Evolutionary conservation across 2,113 vertebrate genomes (phyloP).

Genomic region (Pseudorectes ferrugineus): DNA sequence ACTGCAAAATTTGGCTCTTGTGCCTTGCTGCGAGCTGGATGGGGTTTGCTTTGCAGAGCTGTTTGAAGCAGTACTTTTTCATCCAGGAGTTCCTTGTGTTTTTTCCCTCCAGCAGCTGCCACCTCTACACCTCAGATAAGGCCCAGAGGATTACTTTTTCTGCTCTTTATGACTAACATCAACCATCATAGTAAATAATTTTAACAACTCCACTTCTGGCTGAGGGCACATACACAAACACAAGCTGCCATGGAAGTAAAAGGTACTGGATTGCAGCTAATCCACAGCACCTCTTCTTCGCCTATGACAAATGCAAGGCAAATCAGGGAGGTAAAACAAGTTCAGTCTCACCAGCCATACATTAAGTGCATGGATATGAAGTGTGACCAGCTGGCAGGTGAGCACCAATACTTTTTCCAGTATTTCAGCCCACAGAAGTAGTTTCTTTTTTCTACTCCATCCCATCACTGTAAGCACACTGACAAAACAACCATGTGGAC

Average conservation of each 20-base stretch:
- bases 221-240: not conserved
- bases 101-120: not conserved
- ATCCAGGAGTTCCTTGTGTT: not conserved
- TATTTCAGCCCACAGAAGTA: not conserved
- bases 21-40: not conserved
- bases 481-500: not conserved
- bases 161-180: not conserved
- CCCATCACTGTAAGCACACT: not conserved
- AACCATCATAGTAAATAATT: not conserved
- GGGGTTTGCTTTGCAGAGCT: not conserved
- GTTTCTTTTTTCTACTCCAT: not conserved
- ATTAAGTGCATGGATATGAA: rapidly evolving
- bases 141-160: not conserved
- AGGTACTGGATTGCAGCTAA: not conserved
- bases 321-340: not conserved
- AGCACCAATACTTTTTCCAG: not conserved
- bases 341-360: not conserved
- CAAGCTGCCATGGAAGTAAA: not conserved
- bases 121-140: not conserved
- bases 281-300: not conserved
- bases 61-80: not conserved
- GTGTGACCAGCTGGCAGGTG: not conserved
- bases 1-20: rapidly evolving
- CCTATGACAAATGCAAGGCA: not conserved
- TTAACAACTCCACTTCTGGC: not conserved